Conservation (phyloP, 2,797 vertebrate genomes). For the Caiman crocodilus region DNA sequence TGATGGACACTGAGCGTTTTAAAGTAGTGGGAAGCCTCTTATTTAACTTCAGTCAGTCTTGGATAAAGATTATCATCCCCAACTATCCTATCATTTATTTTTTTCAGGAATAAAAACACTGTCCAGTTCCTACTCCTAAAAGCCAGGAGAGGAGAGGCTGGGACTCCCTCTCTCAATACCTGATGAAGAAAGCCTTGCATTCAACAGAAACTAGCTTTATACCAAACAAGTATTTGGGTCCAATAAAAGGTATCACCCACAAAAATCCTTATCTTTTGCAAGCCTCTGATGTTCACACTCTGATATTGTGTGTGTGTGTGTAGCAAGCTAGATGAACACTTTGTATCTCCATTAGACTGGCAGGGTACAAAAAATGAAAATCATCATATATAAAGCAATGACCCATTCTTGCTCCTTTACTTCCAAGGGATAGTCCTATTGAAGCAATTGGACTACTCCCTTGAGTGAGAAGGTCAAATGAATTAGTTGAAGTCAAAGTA, state of each 20-base stretch:
- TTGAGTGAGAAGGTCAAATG: background rate
- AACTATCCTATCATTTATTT: slow-evolving; percentile 25
- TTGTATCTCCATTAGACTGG: background rate
- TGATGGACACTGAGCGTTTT: too few species aligned
- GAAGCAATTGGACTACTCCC: background rate
- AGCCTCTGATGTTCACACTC: background rate
- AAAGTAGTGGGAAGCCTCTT: too few species aligned
- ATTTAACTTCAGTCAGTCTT: background rate
- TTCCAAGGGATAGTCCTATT: background rate
- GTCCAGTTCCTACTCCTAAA: background rate
- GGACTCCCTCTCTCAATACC: too few species aligned
- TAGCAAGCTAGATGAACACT: background rate
- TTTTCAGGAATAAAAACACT: slow-evolving; percentile 8
- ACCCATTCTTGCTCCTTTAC: background rate
- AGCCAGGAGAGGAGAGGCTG: too few species aligned
- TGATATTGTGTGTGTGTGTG: background rate
- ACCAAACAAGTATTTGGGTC: too few species aligned
- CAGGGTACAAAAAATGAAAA: background rate
- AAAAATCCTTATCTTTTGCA: too few species aligned
- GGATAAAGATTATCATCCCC: background rate
- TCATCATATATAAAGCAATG: background rate
- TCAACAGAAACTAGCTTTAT: too few species aligned
- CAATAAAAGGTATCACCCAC: too few species aligned
- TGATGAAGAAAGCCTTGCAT: too few species aligned
- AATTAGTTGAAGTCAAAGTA: background rate